Conservation (phyloP, 2,113 vertebrate genomes). For the Plecturocebus donacophilus region DNA sequence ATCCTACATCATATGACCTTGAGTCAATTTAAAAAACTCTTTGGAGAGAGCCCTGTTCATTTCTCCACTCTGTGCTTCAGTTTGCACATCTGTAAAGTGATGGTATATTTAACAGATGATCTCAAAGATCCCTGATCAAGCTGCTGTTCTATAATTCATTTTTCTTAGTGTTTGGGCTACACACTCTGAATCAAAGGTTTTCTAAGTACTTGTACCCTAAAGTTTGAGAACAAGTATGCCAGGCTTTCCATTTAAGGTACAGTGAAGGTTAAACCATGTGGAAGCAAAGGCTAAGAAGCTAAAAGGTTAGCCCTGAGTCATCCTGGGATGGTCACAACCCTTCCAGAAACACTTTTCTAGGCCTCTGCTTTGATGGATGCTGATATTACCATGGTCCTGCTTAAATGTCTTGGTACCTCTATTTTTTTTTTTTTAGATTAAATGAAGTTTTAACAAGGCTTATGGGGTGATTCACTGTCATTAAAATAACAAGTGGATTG, state of each 20-base stretch:
- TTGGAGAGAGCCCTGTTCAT: not conserved
- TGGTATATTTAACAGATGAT: not conserved
- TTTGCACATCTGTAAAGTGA: not conserved
- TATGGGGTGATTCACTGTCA: constrained; percentile 83
- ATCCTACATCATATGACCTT: not conserved
- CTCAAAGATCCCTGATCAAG: not conserved
- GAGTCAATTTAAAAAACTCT: not conserved
- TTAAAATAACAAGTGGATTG: constrained; percentile 87
- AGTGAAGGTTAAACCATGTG: not conserved
- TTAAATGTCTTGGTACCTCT: constrained; percentile 83
- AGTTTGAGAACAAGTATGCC: not conserved
- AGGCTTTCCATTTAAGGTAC: not conserved
- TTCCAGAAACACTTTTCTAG: constrained; percentile 67
- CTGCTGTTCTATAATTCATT: not conserved
- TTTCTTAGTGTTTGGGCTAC: not conserved
- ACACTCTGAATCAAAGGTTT: not conserved
- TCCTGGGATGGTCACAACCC: constrained; percentile 65
- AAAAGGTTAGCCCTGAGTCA: constrained; percentile 67
- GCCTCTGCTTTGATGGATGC: constrained; percentile 78
- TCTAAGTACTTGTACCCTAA: not conserved
- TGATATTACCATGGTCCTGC: constrained; percentile 79
- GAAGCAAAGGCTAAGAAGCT: constrained; percentile 57
- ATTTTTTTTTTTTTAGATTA: constrained; percentile 82
- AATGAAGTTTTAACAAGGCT: constrained; percentile 87
- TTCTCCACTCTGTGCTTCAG: not conserved